Percentiles rank a stretch among this genome's conserved stretches.
These are phyloP conservation scores for Himalopsyche kuldschensis DNA, from an alignment of 2,888 invertebrate species.

Conservation along the genomic window DNA sequence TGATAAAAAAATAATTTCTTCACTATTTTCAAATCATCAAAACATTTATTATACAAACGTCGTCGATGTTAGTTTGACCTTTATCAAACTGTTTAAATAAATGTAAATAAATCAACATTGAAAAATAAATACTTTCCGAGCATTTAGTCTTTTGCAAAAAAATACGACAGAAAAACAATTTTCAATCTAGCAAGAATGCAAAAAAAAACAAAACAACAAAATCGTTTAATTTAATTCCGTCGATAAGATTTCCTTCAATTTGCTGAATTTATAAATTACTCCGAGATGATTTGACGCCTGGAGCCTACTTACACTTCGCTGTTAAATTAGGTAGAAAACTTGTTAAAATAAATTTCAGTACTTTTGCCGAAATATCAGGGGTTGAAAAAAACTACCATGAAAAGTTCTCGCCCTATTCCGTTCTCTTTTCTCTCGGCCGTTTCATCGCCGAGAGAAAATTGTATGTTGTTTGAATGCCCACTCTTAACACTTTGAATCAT, in stretches of 20 bases:
- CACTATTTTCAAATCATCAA: too few species aligned
- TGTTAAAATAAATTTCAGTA: neutral
- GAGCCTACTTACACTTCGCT: neutral
- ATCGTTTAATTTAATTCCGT: neutral
- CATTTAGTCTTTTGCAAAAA: too few species aligned
- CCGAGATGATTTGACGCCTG: neutral
- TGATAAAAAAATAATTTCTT: too few species aligned
- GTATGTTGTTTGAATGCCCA: neutral
- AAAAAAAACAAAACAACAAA: neutral
- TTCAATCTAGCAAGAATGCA: neutral
- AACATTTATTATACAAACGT: too few species aligned
- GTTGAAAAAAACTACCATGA: neutral
- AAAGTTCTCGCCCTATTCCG: neutral
- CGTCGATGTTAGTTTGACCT: too few species aligned
- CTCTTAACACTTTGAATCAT: neutral
- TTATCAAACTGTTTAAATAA: too few species aligned
- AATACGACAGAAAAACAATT: neutral
- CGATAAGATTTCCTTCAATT: neutral
- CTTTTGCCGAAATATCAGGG: neutral
- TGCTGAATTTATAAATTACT: neutral
- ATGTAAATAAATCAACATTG: too few species aligned
- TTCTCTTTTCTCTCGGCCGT: neutral
- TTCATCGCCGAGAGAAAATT: neutral
- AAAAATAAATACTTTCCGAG: too few species aligned
- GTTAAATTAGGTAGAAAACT: neutral